These are phyloP conservation scores for Drosophila macrothrix DNA, from an alignment of 2,888 invertebrate genomes.

Conservation along the genomic window DNA sequence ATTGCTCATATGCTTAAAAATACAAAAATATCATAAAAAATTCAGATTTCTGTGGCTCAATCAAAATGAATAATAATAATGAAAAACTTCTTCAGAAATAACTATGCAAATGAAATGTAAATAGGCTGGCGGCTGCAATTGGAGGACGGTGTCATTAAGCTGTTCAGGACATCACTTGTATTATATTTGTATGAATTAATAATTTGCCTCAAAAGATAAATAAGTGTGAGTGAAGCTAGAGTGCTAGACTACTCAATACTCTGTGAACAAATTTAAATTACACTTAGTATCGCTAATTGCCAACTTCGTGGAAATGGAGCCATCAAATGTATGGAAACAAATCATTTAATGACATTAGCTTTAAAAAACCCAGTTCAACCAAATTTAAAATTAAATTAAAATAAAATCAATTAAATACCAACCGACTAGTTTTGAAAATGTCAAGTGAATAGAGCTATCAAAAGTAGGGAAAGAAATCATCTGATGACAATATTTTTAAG, in stretches of 20 bases:
- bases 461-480: not conserved
- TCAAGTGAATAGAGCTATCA: not conserved
- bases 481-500: not conserved
- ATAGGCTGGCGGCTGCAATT: constrained; percentile 1
- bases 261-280: not conserved
- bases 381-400: not conserved
- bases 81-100: constrained; percentile 10
- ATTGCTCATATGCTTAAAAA: constrained; percentile 15
- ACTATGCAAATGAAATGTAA: constrained; percentile 3
- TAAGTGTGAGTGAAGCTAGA: too few species aligned
- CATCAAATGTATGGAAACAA: rapidly evolving
- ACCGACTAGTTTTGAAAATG: not conserved
- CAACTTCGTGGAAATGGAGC: rapidly evolving
- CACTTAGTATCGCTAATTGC: not conserved
- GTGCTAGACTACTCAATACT: not conserved
- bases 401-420: not conserved
- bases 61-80: constrained; percentile 23
- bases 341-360: not conserved
- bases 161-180: not conserved
- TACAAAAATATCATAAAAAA: constrained; percentile 1
- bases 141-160: not conserved
- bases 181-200: constrained; percentile 17
- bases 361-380: not conserved
- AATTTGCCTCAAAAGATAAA: not conserved
- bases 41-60: constrained; percentile 32